phyloP scores from a whole-genome alignment of 2,888 invertebrate genomes.

The Anthophora plumipes region DNA sequence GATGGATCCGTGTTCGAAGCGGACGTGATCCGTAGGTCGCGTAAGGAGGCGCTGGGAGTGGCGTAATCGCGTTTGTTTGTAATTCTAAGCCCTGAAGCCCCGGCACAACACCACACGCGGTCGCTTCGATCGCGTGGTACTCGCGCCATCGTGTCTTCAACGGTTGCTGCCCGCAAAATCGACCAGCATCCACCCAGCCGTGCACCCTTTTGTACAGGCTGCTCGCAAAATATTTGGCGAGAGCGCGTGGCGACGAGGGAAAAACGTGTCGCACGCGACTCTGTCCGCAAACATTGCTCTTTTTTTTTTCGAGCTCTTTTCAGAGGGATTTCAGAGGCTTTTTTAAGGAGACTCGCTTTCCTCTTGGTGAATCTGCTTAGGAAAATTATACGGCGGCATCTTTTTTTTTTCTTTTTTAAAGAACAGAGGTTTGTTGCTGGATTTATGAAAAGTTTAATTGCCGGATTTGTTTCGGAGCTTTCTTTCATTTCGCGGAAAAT shows the following conservation, averaged over 20 bases:
- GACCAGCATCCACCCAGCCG: background rate
- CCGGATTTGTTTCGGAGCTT: background rate
- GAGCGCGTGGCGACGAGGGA: constrained; percentile 11
- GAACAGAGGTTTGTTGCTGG: no score
- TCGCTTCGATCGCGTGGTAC: constrained; percentile 53
- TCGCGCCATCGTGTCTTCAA: constrained; percentile 27
- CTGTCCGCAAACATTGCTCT: constrained; percentile 23
- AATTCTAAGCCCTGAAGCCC: constrained; percentile 81
- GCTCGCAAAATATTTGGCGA: constrained; percentile 26
- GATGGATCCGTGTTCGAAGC: constrained; percentile 48
- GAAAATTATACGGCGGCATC: background rate
- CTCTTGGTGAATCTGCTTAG: background rate
- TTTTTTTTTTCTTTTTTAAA: no score
- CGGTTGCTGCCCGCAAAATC: constrained; percentile 27
- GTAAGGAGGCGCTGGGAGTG: constrained; percentile 58
- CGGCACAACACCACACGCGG: constrained; percentile 68
- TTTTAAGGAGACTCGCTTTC: background rate
- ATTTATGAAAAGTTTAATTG: background rate
- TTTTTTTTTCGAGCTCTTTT: background rate
- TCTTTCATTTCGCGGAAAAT: background rate
- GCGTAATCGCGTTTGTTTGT: constrained; percentile 81
- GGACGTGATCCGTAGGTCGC: constrained; percentile 51
- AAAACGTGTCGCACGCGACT: constrained; percentile 16
- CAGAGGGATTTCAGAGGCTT: background rate
- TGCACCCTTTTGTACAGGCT: constrained; percentile 13